These are phyloP conservation scores for Vanacampus margaritifer DNA, from an alignment of 2,113 vertebrate species.

Conservation along the genomic window DNA sequence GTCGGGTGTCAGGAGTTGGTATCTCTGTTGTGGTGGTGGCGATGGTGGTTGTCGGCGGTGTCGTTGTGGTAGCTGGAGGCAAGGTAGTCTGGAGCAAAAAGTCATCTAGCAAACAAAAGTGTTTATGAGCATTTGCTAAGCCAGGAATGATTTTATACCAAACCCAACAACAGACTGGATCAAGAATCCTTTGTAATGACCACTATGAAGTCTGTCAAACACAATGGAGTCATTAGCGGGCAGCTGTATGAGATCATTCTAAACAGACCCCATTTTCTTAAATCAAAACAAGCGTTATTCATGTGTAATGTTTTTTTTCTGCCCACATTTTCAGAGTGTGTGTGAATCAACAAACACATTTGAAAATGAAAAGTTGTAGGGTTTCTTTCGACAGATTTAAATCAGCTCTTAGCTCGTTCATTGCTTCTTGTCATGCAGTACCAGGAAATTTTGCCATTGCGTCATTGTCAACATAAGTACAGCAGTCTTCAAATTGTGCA, in stretches of 20 bases:
- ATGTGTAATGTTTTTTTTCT: constrained; percentile 38
- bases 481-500: constrained; percentile 19
- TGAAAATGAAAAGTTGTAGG: constrained; percentile 21
- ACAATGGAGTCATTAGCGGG: constrained; percentile 20
- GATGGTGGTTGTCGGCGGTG: constrained; percentile 7
- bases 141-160: constrained; percentile 9
- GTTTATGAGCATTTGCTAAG: constrained; percentile 34
- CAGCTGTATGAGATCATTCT: constrained; percentile 45
- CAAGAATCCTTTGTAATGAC: constrained; percentile 28
- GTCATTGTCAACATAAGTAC: constrained; percentile 47
- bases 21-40: constrained; percentile 27
- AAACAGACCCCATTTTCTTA: constrained; percentile 11
- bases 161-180: constrained; percentile 13
- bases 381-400: constrained; percentile 35
- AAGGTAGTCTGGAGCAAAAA: constrained; percentile 73
- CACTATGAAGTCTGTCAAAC: constrained; percentile 21
- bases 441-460: constrained; percentile 42
- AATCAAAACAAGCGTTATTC: constrained; percentile 16
- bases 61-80: constrained; percentile 32
- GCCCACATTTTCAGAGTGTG: constrained; percentile 38
- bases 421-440: constrained; percentile 11
- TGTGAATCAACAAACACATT: constrained; percentile 24
- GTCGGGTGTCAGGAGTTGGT: constrained; percentile 43
- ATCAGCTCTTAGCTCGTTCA: constrained; percentile 44
- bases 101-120: constrained; percentile 60